These are phyloP conservation scores for Drosophila eugracilis DNA, from an alignment of 1,140 invertebrate genomes.

Conservation along the genomic window DNA sequence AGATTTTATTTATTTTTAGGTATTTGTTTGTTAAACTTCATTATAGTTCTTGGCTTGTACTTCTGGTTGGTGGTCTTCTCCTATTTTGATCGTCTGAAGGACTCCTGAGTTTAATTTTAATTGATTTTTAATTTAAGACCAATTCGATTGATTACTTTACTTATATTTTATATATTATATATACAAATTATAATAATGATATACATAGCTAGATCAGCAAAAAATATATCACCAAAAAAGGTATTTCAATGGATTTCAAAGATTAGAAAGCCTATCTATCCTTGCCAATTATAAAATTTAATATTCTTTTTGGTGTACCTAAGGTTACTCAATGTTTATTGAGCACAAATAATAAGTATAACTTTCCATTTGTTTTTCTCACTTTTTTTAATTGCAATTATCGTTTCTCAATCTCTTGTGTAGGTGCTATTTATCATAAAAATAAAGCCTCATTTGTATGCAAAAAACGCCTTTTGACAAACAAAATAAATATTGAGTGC, in stretches of 20 bases:
- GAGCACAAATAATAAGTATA: constrained; percentile 1
- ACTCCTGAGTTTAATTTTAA: background rate
- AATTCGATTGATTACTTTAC: no score
- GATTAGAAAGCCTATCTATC: no score
- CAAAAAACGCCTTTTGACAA: background rate
- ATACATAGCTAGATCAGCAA: no score
- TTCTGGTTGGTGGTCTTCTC: constrained; percentile 63
- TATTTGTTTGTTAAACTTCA: background rate
- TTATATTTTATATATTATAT: no score
- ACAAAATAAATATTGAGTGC: constrained; percentile 5
- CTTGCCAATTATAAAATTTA: no score
- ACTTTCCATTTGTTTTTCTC: background rate
- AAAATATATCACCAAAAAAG: no score
- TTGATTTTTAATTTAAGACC: no score
- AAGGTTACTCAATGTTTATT: background rate
- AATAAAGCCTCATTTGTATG: constrained; percentile 6
- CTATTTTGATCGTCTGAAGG: constrained; percentile 32
- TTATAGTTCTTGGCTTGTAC: constrained; percentile 51
- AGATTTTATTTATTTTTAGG: background rate
- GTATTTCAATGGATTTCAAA: no score
- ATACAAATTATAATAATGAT: no score
- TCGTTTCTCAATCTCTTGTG: background rate
- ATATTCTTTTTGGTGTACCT: no score
- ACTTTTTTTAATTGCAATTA: no score
- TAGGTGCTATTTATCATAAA: background rate